Base-by-base conservation (phyloP, 2,113 vertebrate species). In the Calidris pygmaea region DNA sequence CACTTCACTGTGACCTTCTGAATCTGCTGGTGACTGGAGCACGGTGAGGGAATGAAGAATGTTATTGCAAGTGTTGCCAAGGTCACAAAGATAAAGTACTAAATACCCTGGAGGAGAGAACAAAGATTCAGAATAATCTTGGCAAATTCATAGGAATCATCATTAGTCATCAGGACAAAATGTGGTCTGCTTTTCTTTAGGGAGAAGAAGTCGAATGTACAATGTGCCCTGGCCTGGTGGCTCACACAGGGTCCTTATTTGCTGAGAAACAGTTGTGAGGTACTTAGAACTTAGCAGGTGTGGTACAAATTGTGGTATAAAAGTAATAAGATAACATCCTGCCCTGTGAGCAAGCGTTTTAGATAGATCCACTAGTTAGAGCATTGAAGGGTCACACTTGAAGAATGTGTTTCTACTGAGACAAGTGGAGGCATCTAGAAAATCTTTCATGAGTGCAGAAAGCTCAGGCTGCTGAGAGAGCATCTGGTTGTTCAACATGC, bases 401-500 rank as follows among this genome's bases (percentile, higher is more conserved):
- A 68, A 73, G 58, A 60, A 45, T 0, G 0, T 45, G 23, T 78
- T 74, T 59, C 50, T 47, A 24, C 14, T 52, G 50, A 35, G n/a
- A 26, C 7, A 12, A 70, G 56, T 56, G 43, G 66, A 78, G 35
- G 19, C 78, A 76, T 35, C 63, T 48, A 73, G 66, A 27, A 21
- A 53, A 17, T 45, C 39, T 75, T 87, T 27, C 5, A 7, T 24
- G 34, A 76, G 37, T 48, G 34, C 27, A 5, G 32, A 35, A 74
- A 58, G 34, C 56, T 70, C 20, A 27, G 32, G 48, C 50, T 85
- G 19, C 60, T 53, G 50, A 78, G 48, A 71, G 50, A 87, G 32
- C 23, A 23, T 67, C 60, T 84, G 68, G 59, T 50, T 0, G 0
- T 35, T 71, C 1, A 7, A 16, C 34, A 14, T 67, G 27, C 35